Conservation (phyloP, 2,888 invertebrate genomes). For the Proisotoma minuta region DNA sequence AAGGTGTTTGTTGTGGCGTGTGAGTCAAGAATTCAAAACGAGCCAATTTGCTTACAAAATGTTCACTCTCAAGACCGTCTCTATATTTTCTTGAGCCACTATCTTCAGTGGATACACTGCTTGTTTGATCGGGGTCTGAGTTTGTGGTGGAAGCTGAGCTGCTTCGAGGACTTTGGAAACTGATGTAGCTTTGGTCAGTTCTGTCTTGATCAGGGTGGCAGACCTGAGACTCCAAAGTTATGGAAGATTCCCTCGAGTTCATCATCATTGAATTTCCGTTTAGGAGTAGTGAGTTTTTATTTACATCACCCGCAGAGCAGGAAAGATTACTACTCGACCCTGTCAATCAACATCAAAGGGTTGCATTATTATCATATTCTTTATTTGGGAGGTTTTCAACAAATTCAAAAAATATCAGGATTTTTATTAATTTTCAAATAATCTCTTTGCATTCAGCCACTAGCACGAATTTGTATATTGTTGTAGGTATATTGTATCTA, state of each 20-base stretch:
- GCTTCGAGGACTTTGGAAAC: slow-evolving; percentile 25
- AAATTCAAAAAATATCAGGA: no score
- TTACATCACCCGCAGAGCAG: slow-evolving; percentile 45
- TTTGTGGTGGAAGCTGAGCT: slow-evolving; percentile 31
- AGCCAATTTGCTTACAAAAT: slow-evolving; percentile 69
- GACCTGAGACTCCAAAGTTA: slow-evolving; percentile 15
- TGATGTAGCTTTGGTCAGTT: slow-evolving; percentile 17
- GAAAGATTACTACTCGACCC: slow-evolving; percentile 43
- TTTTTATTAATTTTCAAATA: slow-evolving; percentile 30
- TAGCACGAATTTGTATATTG: slow-evolving; percentile 38
- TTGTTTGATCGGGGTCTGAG: slow-evolving; percentile 24
- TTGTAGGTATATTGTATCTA: no score
- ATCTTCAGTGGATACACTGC: slow-evolving; percentile 2
- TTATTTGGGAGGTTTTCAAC: no score
- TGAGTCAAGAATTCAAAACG: slow-evolving; percentile 72
- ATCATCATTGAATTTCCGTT: slow-evolving; percentile 15
- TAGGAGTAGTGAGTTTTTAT: slow-evolving; percentile 40
- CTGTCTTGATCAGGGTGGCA: slow-evolving; percentile 25
- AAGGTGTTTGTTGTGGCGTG: slow-evolving; percentile 48
- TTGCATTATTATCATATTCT: no score
- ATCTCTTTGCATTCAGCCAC: slow-evolving; percentile 39
- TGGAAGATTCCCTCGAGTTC: slow-evolving; percentile 6
- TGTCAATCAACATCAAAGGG: slow-evolving; percentile 43
- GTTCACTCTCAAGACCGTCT: slow-evolving; percentile 53
- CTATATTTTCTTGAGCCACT: slow-evolving; percentile 26